These are phyloP conservation scores for Gymnosoma rotundatum DNA, from an alignment of 2,888 invertebrate species.

Conservation along the genomic window DNA sequence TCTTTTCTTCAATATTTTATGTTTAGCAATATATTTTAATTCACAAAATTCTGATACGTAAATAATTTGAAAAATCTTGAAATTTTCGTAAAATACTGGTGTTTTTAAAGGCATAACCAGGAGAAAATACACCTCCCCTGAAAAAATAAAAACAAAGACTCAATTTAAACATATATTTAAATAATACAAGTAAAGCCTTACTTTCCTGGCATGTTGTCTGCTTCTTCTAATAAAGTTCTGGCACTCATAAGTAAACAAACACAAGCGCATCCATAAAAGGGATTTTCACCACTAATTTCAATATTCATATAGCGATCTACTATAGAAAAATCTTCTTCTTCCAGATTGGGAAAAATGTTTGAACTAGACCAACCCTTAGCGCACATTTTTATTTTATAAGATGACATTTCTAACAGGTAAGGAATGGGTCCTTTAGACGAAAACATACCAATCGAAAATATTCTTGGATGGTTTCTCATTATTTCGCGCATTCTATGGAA, in stretches of 20 bases:
- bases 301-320: conserved; percentile 31
- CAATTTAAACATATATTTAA: neutral
- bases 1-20: neutral
- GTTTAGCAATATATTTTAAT: no score
- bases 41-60: conserved; percentile 44
- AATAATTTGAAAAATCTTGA: conserved; percentile 53
- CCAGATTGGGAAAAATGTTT: neutral
- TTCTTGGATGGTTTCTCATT: conserved; percentile 52
- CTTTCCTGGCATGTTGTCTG: conserved; percentile 65
- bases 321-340: conserved; percentile 5
- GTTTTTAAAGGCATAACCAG: conserved; percentile 70
- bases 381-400: conserved; percentile 66
- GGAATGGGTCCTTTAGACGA: conserved; percentile 42
- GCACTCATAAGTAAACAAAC: conserved; percentile 65
- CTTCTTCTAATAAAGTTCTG: conserved; percentile 61
- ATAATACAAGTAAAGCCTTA: neutral
- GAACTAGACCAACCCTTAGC: conserved; percentile 68
- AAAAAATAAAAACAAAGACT: conserved; percentile 13
- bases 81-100: conserved; percentile 63
- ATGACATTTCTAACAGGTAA: conserved; percentile 55
- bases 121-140: conserved; percentile 69
- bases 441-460: conserved; percentile 69
- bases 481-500: conserved; percentile 52
- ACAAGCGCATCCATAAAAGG: conserved; percentile 67
- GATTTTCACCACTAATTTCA: conserved; percentile 64